Base-by-base conservation (phyloP, 2,888 invertebrate species). In the Sinopyrophorus schimmeli region DNA sequence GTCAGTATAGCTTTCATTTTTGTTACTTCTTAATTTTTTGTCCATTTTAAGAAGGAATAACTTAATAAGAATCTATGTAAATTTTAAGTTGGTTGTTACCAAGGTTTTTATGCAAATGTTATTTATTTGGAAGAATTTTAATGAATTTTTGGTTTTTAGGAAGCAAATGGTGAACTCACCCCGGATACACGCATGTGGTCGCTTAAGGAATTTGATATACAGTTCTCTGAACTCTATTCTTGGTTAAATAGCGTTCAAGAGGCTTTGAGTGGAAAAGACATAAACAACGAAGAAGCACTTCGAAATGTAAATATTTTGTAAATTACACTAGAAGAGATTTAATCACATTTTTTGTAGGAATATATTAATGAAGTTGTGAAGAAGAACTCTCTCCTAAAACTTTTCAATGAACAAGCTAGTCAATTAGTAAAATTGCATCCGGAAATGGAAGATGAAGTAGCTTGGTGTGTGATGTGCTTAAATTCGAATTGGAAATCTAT, bases 201-300 rank as follows among this genome's bases (percentile, higher is more conserved):
- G 50, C 80, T 87, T 58, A 82, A 78, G 55, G 87, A 89, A 76
- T 84, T 90, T 65, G 80, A 84, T 54, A 76, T 84, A 32, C 89
- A 89, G 77, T 90, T 89, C 76, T 82, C 82, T 55, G 87, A 89
- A 71, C 81, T 91, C 64, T 87, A 86, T 73, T 84, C 85, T 65
- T 89, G 89, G 89, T 79, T 90, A 62, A 84, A 83, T 62, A 82
- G 84, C 64, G 83, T 89, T 62, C 88, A 89, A 70, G 86, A 86
- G 74, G 80, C 85, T 66, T 82, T 87, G 58, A 86, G 86, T 73
- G 83, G 83, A 71, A 86, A 84, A 75, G 84, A 85, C 64, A 84
- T 85, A 69, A 84, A 82, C 66, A 72, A 84, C 56, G 84, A 83
- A 64, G 80, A 82, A 71, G 81, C 82, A 66, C 74, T 86, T 64